Base-by-base conservation (phyloP, 92 coral and sea anemone genomes). In the Actinernus sp. region DNA sequence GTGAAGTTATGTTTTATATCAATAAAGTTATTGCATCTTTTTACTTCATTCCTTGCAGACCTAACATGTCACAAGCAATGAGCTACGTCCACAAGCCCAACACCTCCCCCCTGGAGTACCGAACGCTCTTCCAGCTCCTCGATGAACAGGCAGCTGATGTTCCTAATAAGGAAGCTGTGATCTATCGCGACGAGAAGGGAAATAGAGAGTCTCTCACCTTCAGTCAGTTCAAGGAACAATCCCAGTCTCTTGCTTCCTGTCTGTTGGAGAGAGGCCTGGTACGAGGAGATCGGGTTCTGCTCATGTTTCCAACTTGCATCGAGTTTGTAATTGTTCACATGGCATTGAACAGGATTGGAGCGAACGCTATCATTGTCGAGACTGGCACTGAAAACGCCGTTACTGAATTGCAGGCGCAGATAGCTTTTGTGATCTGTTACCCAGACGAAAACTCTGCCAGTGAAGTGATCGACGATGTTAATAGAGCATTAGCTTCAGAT, bases 181-280 rank as follows among this genome's bases (percentile, higher is more conserved):
- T 74, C 10, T 32, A 54, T 13, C 51, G 61, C 44, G 65, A 62
- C 27, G 65, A 62, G 23, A 27, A 21, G 10, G 34, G 45, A 9
- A 62, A 74, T 46, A 62, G 82, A 45, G 21, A 29, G 26, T 46
- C 64, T 13, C 53, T 62, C 19, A 62, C 82, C 13, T 74, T 74
- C 32, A 19, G 69, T 27, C 43, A 62, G 41, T 48, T 50, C 34
- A 58, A 51, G 31, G 24, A 16, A 20, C 48, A 54, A 46, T 74
- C 82, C 82, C 62, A 55, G 45, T 25, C 59, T 16, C 63, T 74
- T 21, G 82, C 82, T 3, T 43, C 82, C 18, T 49, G 68, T 11
- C 46, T 74, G 0, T 31, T 74, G 7, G 73, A 62, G 73, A 52
- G 34, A 31, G 82, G 82, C 8, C 57, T 62, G 64, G 65, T 46